phyloP scores from a whole-genome alignment of 2,797 vertebrate genomes.

The Epinephelus coioides region DNA sequence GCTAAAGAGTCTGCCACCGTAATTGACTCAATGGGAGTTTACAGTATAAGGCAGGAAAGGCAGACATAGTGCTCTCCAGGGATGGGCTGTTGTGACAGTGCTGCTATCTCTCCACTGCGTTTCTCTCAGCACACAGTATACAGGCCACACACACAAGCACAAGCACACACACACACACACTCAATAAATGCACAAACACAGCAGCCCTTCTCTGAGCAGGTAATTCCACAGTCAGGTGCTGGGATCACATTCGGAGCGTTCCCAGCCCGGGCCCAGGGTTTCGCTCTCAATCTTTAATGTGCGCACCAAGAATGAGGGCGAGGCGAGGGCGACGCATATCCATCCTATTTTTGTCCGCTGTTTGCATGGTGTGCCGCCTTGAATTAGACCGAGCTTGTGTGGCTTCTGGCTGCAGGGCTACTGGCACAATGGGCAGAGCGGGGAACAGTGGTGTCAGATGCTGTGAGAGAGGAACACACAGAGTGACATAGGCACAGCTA shows the following conservation, averaged over 20 bases:
- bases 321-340: constrained; percentile 40
- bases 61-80: constrained; percentile 63
- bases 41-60: constrained; percentile 69
- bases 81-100: constrained; percentile 73
- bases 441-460: constrained; percentile 65
- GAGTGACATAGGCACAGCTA: constrained; percentile 74
- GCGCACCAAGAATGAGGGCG: constrained; percentile 34
- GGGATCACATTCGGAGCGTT: constrained; percentile 39
- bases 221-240: constrained; percentile 60
- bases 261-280: constrained; percentile 29
- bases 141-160: constrained; percentile 33
- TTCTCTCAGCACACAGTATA: constrained; percentile 42
- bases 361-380: constrained; percentile 79
- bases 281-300: constrained; percentile 61
- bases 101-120: constrained; percentile 58
- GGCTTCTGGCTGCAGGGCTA: constrained; percentile 71
- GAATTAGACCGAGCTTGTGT: constrained; percentile 79
- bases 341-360: constrained; percentile 75
- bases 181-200: constrained; percentile 41
- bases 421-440: constrained; percentile 71
- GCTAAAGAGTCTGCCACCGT: constrained; percentile 75
- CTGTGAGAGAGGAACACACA: constrained; percentile 65
- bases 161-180: neutral
- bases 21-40: constrained; percentile 80
- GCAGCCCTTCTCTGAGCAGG: constrained; percentile 41